Base-by-base conservation (phyloP, 2,113 vertebrate species). In the Piliocolobus tephrosceles region DNA sequence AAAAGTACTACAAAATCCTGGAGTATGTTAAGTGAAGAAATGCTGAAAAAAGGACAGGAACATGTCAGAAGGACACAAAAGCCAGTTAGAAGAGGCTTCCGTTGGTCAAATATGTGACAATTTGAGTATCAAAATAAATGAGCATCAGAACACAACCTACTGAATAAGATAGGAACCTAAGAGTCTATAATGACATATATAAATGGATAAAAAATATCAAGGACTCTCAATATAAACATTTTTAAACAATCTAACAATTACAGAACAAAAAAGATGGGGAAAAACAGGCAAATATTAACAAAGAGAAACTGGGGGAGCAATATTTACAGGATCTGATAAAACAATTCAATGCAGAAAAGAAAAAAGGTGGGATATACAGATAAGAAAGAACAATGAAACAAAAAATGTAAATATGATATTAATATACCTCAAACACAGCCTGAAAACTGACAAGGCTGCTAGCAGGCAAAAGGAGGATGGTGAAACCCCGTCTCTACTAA, bases 101-200 rank as follows among this genome's bases (percentile, higher is more conserved):
- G 16, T 30, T 61, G 45, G 43, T 45, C 50, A 85, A 96, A 94
- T 80, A 58, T 64, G 95, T 22, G 43, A 35, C 7, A 64, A 70
- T 55, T 14, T 45, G 35, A 83, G 35, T 80, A 80, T 95, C 89
- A 97, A 86, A 92, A 86, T 64, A 90, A 70, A 68, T n/a, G 30
- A 94, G 17, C 43, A 84, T 78, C 40, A 35, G 38, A 66, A 83
- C 89, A 90, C 6, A 93, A 83, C 6, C 40, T 87, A 84, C 47
- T 78, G 16, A 76, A 85, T 91, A 85, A 91, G 91, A 94, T 3
- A 78, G 43, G n/a, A 90, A 92, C 72, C 40, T 12, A 52, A 61
- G 50, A 82, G 38, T 73, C 20, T 43, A 88, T 25, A 47, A 32
- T 61, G n/a, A 80, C 43, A 72, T 1, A 76, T 27, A 91, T 58